Evolutionary conservation across 1,140 invertebrate species (phyloP).

Genomic region (Caenorhabditis tropicalis): DNA sequence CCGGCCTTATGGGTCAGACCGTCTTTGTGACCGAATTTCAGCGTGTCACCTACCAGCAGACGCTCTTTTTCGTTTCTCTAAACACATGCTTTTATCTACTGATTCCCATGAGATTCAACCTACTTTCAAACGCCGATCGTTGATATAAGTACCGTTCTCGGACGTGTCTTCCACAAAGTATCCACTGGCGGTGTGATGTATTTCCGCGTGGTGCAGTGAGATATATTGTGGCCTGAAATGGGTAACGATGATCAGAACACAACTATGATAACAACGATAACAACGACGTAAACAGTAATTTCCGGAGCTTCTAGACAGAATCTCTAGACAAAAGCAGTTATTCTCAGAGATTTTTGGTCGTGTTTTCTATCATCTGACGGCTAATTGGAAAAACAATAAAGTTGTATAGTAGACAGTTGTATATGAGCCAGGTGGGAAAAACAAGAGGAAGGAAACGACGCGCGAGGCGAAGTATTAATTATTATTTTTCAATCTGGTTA

Average conservation of each 20-base stretch:
- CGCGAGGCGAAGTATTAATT: background rate
- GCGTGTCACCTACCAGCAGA: background rate
- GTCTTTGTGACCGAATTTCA: conserved; percentile 5
- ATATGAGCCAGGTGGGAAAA: background rate
- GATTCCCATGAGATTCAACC: no score
- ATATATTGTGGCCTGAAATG: background rate
- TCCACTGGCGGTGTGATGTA: background rate
- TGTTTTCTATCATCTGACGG: background rate
- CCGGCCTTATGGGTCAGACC: background rate
- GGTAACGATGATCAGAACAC: no score
- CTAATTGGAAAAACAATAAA: background rate
- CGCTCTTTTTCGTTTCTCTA: background rate
- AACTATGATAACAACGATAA: background rate
- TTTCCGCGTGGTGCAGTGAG: background rate
- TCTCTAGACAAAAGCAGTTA: no score
- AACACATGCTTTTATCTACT: background rate
- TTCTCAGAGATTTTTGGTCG: background rate
- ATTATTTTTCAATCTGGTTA: background rate
- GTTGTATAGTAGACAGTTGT: background rate
- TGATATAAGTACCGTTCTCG: conserved; percentile 11
- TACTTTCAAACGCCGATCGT: background rate
- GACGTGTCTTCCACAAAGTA: background rate
- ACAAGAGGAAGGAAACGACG: background rate
- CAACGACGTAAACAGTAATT: background rate
- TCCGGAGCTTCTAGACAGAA: background rate